Base-by-base conservation (phyloP, 2,113 vertebrate species). In the Lepus americanus region DNA sequence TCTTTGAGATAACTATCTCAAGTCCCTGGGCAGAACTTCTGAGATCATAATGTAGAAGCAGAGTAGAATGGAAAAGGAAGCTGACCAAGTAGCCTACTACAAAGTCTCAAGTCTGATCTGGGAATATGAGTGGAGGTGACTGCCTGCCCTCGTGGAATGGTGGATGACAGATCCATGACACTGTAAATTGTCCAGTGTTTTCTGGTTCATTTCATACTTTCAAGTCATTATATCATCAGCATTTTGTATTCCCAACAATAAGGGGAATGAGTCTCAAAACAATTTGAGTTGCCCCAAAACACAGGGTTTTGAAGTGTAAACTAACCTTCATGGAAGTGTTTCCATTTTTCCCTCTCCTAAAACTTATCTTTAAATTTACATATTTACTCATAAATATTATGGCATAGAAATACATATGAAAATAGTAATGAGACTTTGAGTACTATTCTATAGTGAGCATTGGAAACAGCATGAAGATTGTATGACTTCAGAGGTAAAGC, bases 261-360 rank as follows among this genome's bases (percentile, higher is more conserved):
- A 79, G 2, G n/a, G 6, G 81, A 85, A 61, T 4, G 4, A 72
- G 23, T 49, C 10, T 80, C 10, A 91, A 83, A 90, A 88, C 81
- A 61, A 36, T 25, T 29, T 31, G 17, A 49, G 4, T 36, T 83
- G 6, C n/a, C 63, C 66, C 36, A 55, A 87, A 87, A 90, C 25
- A 27, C 3, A 87, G 29, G 10, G 36, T 14, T 85, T 69, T 76
- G 29, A 81, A 92, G 13, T 73, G 66, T 90, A 84, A 89, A 72
- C 4, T 27, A 76, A 10, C 9, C 33, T 59, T 89, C 10, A 69
- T 11, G 78, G 49, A 81, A 86, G 33, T 63, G n/a, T 3, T 89
- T 95, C 20, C 17, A 64, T 44, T 39, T 88, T 87, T 87, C 27
- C 9, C 22, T 90, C 33, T 87, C 89, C 29, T 55, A 72, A 36